A percentile compares a stretch with the other conserved stretches of the same genome.
Evolutionary conservation across 1,140 invertebrate genomes (phyloP).

Genomic region (Notospermus geniculatus): DNA sequence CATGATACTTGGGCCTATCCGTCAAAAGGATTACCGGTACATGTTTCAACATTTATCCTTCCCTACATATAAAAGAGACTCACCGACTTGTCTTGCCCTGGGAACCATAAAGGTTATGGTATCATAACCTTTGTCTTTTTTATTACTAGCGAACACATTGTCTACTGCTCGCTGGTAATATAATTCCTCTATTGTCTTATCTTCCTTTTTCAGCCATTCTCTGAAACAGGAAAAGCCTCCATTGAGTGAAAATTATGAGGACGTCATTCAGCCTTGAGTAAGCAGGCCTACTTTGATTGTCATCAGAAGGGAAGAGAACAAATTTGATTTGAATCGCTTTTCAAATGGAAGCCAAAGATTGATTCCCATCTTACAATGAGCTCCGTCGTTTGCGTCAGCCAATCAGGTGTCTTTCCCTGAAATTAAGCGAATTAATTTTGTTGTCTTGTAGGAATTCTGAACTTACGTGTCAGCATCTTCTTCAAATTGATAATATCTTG

Average conservation of each 20-base stretch:
- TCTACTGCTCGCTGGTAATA: slow-evolving; percentile 90
- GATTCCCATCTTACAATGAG: too few relatives aligned
- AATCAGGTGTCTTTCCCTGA: too few relatives aligned
- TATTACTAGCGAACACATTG: too few relatives aligned
- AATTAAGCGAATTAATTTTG: slow-evolving; percentile 14
- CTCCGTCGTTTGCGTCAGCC: too few relatives aligned
- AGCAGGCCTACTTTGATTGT: too few relatives aligned
- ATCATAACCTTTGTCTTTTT: slow-evolving; percentile 61
- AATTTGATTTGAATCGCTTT: too few relatives aligned
- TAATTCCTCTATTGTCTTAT: slow-evolving; percentile 79
- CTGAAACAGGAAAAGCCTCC: slow-evolving; percentile 56
- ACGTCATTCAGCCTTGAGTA: too few relatives aligned
- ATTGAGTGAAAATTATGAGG: too few relatives aligned
- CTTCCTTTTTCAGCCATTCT: slow-evolving; percentile 77
- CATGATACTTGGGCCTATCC: too few relatives aligned
- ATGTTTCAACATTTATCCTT: neutral
- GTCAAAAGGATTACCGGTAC: too few relatives aligned
- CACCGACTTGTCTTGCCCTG: slow-evolving; percentile 68
- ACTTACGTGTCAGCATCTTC: slow-evolving; percentile 28
- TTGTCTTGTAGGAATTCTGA: neutral
- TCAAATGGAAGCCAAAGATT: too few relatives aligned
- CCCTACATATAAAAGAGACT: neutral
- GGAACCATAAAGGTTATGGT: slow-evolving; percentile 91
- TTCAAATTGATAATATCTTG: slow-evolving; percentile 24
- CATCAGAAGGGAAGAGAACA: too few relatives aligned